Conservation (phyloP, 2,113 vertebrate genomes). For the Tachycineta bicolor region DNA sequence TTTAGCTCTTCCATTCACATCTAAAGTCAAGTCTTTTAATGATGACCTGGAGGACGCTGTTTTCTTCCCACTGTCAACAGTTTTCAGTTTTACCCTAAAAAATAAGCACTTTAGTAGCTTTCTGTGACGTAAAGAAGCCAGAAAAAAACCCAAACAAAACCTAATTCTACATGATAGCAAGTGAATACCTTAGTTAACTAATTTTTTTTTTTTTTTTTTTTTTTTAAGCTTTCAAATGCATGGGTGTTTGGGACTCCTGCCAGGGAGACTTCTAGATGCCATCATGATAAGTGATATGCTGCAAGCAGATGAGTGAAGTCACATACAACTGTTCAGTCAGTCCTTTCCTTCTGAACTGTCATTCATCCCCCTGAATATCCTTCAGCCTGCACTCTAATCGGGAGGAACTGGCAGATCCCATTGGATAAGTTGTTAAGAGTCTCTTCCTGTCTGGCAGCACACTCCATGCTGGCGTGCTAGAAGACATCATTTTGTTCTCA, state of each 20-base stretch:
- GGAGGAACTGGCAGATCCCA: background rate
- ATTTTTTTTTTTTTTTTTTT: background rate
- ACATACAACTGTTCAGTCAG: conserved; percentile 33
- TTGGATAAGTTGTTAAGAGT: background rate
- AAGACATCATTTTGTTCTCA: background rate
- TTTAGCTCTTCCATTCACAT: background rate
- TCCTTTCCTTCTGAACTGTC: conserved; percentile 16
- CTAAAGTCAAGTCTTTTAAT: background rate
- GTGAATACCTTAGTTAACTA: background rate
- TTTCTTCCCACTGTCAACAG: background rate
- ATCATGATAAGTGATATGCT: background rate
- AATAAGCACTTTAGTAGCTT: background rate
- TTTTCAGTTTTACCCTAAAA: background rate
- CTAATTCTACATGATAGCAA: background rate
- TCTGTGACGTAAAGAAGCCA: background rate
- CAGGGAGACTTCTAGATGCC: background rate
- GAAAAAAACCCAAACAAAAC: background rate
- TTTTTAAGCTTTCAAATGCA: background rate
- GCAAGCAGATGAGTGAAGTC: conserved; percentile 34
- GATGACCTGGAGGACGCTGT: background rate
- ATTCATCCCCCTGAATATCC: background rate
- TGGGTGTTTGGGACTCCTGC: background rate
- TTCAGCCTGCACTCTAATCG: background rate
- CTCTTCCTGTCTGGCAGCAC: conserved; percentile 9
- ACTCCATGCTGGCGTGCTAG: background rate